These are phyloP conservation scores for Trichomalopsis sarcophagae DNA, from an alignment of 1,140 invertebrate species.

Conservation along the genomic window DNA sequence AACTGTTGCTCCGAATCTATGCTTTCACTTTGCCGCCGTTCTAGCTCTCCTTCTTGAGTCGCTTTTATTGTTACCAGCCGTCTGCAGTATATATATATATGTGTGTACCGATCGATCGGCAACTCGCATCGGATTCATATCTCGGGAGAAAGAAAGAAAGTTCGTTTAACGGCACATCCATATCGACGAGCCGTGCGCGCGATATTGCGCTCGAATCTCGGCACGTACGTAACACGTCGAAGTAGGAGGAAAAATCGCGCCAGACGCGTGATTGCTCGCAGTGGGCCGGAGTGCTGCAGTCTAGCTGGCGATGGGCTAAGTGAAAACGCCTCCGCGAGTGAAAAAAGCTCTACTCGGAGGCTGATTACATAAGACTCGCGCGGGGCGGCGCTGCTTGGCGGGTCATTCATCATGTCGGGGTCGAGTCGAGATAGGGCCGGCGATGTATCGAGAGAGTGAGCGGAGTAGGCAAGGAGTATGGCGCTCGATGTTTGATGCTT, in stretches of 20 bases:
- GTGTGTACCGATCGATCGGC: no score
- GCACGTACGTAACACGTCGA: not conserved
- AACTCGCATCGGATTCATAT: not conserved
- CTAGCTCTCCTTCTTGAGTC: no score
- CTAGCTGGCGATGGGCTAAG: not conserved
- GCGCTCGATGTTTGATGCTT: no score
- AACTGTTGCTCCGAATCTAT: constrained; percentile 47
- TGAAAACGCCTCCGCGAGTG: not conserved
- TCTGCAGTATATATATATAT: no score
- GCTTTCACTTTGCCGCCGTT: constrained; percentile 38
- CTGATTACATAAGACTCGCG: not conserved
- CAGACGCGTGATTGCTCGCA: not conserved
- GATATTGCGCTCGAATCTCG: not conserved
- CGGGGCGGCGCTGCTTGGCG: no score
- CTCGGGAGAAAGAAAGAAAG: not conserved
- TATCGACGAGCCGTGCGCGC: constrained; percentile 23
- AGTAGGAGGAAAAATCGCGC: not conserved
- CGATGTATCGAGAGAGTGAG: not conserved
- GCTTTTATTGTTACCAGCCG: no score
- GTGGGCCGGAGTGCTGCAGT: no score
- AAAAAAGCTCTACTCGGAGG: not conserved
- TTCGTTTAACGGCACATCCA: constrained; percentile 43
- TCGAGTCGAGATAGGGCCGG: not conserved
- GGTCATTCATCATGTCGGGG: not conserved
- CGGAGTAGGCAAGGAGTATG: not conserved